phyloP scores from a whole-genome alignment of 2,797 vertebrate genomes.

The Antrozous pallidus region DNA sequence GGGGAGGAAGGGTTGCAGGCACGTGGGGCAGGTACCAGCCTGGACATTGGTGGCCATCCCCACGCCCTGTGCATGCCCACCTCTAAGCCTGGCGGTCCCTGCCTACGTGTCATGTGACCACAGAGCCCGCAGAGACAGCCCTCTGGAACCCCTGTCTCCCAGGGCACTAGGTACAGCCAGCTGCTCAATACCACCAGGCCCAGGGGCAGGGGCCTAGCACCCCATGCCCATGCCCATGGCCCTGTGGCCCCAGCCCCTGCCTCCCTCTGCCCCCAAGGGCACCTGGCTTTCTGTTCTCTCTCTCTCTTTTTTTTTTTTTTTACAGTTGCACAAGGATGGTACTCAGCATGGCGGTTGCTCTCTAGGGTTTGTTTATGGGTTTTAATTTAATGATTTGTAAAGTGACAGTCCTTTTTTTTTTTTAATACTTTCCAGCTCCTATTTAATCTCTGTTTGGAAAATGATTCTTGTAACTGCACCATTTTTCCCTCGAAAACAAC shows the following conservation, averaged over 20 bases:
- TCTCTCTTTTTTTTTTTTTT: slow-evolving; percentile 20
- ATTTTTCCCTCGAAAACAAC: slow-evolving; percentile 76
- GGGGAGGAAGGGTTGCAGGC: background rate
- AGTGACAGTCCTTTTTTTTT: slow-evolving; percentile 82
- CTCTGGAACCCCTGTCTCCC: too few relatives aligned
- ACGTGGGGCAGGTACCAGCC: background rate
- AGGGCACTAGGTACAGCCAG: background rate
- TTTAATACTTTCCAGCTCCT: slow-evolving; percentile 80
- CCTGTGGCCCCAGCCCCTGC: too few relatives aligned
- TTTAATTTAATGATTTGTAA: slow-evolving; percentile 84
- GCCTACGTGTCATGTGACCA: background rate
- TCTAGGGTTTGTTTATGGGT: slow-evolving; percentile 57
- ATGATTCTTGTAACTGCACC: slow-evolving; percentile 85
- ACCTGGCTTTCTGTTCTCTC: slow-evolving; percentile 75
- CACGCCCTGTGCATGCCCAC: background rate
- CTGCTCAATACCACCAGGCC: background rate
- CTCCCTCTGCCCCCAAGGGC: background rate
- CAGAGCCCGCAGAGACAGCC: background rate
- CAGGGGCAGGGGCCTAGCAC: background rate
- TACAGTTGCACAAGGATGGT: slow-evolving; percentile 82
- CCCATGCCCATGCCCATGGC: background rate
- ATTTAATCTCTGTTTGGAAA: slow-evolving; percentile 82
- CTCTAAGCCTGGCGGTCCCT: background rate
- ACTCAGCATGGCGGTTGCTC: slow-evolving; percentile 64
- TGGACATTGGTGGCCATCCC: background rate